These are phyloP conservation scores for Pararge aegeria DNA, from an alignment of 1,140 invertebrate species.

Conservation along the genomic window DNA sequence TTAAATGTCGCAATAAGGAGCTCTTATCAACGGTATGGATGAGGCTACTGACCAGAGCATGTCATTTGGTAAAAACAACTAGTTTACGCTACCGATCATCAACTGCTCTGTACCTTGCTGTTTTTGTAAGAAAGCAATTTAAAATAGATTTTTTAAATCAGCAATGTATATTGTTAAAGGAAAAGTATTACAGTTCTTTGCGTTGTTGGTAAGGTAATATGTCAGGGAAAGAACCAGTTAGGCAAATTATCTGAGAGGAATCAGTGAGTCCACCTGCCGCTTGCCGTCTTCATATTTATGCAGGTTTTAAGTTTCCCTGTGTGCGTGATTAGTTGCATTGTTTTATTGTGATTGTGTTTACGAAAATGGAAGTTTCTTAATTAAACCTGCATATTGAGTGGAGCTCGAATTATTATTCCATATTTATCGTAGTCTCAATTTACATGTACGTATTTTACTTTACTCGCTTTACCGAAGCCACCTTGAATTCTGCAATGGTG, in stretches of 20 bases:
- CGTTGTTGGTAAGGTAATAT: constrained; percentile 46
- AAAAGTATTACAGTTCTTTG: constrained; percentile 9
- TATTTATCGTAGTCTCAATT: background rate
- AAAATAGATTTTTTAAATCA: background rate
- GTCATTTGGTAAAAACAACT: constrained; percentile 38
- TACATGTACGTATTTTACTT: background rate
- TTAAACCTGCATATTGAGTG: background rate
- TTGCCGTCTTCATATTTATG: constrained; percentile 50
- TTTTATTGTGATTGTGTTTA: constrained; percentile 43
- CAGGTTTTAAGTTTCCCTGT: constrained; percentile 37
- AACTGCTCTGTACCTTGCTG: constrained; percentile 27
- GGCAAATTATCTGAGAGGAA: constrained; percentile 73
- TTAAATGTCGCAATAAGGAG: constrained; percentile 65
- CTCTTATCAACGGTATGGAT: constrained; percentile 56
- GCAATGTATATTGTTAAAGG: constrained; percentile 29
- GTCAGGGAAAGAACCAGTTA: constrained; percentile 70
- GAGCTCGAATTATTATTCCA: background rate
- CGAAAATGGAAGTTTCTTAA: constrained; percentile 21
- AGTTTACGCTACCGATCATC: background rate
- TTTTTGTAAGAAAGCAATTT: background rate
- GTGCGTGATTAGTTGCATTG: constrained; percentile 60
- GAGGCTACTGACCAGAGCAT: constrained; percentile 54
- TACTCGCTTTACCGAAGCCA: too few species aligned
- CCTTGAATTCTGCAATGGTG: too few species aligned
- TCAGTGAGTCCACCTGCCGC: constrained; percentile 68